Base-by-base conservation (phyloP, 2,113 vertebrate genomes). In the Gymnogyps californianus region DNA sequence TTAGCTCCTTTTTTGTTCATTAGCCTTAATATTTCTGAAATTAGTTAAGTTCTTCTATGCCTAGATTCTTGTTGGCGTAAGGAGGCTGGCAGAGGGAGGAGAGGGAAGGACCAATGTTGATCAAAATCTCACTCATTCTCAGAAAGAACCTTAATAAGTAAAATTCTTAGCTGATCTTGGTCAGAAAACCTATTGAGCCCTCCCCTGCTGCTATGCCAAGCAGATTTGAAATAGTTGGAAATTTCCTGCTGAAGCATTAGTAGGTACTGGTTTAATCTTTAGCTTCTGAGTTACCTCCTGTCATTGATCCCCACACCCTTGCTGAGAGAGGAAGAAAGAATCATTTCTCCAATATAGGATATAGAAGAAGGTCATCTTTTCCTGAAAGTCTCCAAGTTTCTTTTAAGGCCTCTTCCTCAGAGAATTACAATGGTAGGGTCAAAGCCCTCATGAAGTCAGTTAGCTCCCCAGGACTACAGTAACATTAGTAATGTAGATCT, bases 341-440 rank as follows among this genome's bases (percentile, higher is more conserved):
- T 47, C 3, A 11, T 17, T 47, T 49, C 18, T 67, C 21, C 24
- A 52, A 0, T 29, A 9, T 0, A 58, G 28, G 46, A 1, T 59
- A 1, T 1, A 67, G n/a, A 12, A 34, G 21, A 17, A 24, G 4
- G 5, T 42, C 4, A 6, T 21, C 7, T 87, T 64, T 40, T 44
- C 61, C 46, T 66, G 22, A 1, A 51, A 46, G 7, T 12, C 31
- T 65, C 16, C 29, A 28, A 31, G 38, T 44, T 90, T 59, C 20
- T 72, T 65, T 51, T 29, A 58, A 86, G 17, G 49, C 28, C 46
- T 83, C 8, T 70, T 93, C 40, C 58, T 70, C 0, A 3, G 54
- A 57, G 58, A 70, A 29, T 49, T 87, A 10, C 9, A 15, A 7
- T 5, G 49, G 29, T 25, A 13, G 16, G 16, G 2, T 44, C 79